Conservation (phyloP, 2,888 invertebrate genomes). For the Orgyia antiqua region DNA sequence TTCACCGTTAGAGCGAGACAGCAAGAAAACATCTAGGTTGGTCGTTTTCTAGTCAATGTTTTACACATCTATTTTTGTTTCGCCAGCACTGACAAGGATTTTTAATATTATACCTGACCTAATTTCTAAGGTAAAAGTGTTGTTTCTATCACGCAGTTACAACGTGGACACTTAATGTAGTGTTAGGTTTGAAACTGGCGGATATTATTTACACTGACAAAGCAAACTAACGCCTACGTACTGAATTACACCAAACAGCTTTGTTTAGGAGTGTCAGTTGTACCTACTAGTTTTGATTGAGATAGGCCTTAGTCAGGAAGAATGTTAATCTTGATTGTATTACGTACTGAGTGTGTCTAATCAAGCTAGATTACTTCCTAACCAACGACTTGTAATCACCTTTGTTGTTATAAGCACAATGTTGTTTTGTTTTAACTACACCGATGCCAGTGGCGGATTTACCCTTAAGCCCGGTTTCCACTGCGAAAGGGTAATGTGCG, state of each 20-base stretch:
- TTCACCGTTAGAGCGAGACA: slow-evolving; percentile 34
- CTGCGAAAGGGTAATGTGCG: too few relatives aligned
- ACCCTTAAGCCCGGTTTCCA: too few relatives aligned
- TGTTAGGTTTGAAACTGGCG: background rate
- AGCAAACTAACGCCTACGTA: too few relatives aligned
- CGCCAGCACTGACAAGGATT: slow-evolving; percentile 22
- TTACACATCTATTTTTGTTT: slow-evolving; percentile 29
- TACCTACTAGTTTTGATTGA: background rate
- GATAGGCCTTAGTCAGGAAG: background rate
- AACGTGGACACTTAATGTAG: slow-evolving; percentile 1
- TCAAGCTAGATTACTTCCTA: slow-evolving; percentile 4
- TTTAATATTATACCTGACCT: slow-evolving; percentile 17
- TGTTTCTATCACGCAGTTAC: slow-evolving; percentile 2
- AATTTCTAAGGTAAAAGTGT: slow-evolving; percentile 8
- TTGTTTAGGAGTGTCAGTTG: too few relatives aligned
- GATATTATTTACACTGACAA: background rate
- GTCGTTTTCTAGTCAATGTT: slow-evolving; percentile 30
- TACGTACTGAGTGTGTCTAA: slow-evolving; percentile 8
- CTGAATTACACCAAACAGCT: too few relatives aligned
- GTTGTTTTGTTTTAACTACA: too few relatives aligned
- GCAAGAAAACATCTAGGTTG: slow-evolving; percentile 51
- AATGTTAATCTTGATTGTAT: slow-evolving; percentile 1
- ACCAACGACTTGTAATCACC: background rate
- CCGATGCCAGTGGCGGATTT: too few relatives aligned
- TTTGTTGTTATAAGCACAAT: too few relatives aligned